A percentile compares a stretch with the other conserved stretches of the same genome.
These are phyloP conservation scores for Chymomyza costata DNA, from an alignment of 1,140 invertebrate species.

Conservation along the genomic window DNA sequence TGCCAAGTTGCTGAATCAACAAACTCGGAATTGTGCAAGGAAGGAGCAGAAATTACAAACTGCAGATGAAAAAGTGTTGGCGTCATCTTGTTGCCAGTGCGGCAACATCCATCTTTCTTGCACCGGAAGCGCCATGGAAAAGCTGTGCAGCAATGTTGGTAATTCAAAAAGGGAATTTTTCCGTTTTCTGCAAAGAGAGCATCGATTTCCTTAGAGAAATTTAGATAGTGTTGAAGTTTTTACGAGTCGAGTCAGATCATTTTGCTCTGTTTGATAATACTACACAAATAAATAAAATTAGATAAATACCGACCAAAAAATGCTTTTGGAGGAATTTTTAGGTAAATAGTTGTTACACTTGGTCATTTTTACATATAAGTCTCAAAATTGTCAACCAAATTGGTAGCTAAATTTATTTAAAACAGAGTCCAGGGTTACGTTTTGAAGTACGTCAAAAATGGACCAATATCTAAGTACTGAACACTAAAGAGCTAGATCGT, in stretches of 20 bases:
- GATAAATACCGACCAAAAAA: too few species aligned
- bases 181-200: not conserved
- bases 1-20: slow-evolving; percentile 21
- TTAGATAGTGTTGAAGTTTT: not conserved
- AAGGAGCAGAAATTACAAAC: slow-evolving; percentile 8
- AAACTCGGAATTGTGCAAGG: too few species aligned
- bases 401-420: too few species aligned
- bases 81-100: slow-evolving; percentile 71
- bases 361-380: too few species aligned
- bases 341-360: not conserved
- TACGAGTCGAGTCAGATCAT: not conserved
- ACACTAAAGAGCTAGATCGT: too few species aligned
- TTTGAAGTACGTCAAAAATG: too few species aligned
- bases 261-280: too few species aligned
- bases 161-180: not conserved
- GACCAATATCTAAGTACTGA: too few species aligned
- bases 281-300: too few species aligned
- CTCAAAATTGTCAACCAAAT: too few species aligned
- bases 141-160: slow-evolving; percentile 37
- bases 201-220: not conserved
- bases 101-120: slow-evolving; percentile 70
- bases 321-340: not conserved
- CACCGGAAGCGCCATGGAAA: slow-evolving; percentile 65
- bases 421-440: too few species aligned
- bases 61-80: slow-evolving; percentile 55